A percentile compares a stretch with the other conserved stretches of the same genome.
Conservation (phyloP, 2,888 invertebrate genomes). For the Drosophila diplacantha region DNA sequence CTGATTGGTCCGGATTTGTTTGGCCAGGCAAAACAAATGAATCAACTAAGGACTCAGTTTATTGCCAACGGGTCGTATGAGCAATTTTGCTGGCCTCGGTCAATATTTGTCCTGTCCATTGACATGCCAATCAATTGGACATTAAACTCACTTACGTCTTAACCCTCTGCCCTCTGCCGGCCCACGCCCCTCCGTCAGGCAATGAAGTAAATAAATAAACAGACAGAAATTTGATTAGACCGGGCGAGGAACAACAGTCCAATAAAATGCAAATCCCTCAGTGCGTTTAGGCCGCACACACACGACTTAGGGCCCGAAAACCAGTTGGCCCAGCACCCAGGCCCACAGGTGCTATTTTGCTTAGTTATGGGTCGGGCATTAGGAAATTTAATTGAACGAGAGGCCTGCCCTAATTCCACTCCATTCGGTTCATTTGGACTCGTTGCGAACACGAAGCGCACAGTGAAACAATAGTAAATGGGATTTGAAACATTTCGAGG, state of each 20-base stretch:
- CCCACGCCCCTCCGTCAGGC: background rate
- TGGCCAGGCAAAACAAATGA: constrained; percentile 37
- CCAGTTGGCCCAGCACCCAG: background rate
- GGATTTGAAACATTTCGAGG: background rate
- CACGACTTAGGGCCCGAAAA: background rate
- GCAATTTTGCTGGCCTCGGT: constrained; percentile 25
- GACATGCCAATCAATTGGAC: constrained; percentile 55
- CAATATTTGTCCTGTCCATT: constrained; percentile 44
- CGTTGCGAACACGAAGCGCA: background rate
- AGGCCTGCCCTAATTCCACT: background rate
- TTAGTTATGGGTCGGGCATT: constrained; percentile 1
- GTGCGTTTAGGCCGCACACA: constrained; percentile 13
- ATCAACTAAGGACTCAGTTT: constrained; percentile 34
- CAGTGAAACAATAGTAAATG: background rate
- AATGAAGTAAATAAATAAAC: constrained; percentile 59
- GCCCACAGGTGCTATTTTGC: constrained; percentile 8
- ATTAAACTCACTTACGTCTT: constrained; percentile 41
- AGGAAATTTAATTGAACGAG: constrained; percentile 7
- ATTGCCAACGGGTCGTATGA: constrained; percentile 32
- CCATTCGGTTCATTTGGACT: background rate
- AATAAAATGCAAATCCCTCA: constrained; percentile 26
- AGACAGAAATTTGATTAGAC: constrained; percentile 62
- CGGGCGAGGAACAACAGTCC: constrained; percentile 20
- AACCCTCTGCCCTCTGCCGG: constrained; percentile 11
- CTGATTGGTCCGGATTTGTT: constrained; percentile 19